Evolutionary conservation across 2,888 invertebrate genomes (phyloP).

Genomic region (Odontothrips loti): DNA sequence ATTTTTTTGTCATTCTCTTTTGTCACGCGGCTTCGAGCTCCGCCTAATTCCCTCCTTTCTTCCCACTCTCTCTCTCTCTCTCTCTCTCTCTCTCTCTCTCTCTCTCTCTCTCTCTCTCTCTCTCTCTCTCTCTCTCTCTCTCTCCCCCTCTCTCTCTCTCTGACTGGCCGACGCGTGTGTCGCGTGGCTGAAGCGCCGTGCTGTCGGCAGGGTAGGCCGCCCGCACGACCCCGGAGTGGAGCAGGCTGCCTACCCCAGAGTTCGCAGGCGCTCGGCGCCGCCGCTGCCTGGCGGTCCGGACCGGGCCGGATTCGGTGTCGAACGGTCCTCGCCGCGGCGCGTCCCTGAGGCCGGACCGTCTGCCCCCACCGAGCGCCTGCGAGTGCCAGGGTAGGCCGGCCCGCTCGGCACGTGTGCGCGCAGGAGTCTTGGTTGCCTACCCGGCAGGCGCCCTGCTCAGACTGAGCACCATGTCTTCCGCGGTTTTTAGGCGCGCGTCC

Average conservation of each 20-base stretch:
- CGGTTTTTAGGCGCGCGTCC: no score
- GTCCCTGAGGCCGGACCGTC: neutral
- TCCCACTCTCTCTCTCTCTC: neutral
- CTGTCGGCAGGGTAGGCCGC: neutral
- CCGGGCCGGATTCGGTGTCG: neutral
- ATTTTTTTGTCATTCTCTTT: no score
- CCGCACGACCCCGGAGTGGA: neutral
- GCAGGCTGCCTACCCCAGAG: neutral
- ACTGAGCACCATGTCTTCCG: no score
- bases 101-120: conserved; percentile 18
- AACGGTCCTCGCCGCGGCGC: neutral
- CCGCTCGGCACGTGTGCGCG: no score
- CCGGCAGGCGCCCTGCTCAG: no score
- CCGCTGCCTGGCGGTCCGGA: neutral
- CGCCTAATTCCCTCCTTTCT: neutral
- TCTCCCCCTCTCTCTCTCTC: no score
- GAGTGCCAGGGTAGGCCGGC: neutral
- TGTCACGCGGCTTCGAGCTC: neutral
- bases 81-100: neutral
- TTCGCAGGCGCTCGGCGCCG: neutral
- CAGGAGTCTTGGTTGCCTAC: no score
- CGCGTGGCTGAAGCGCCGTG: neutral
- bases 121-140: conserved; percentile 8
- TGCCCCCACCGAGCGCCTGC: no score
- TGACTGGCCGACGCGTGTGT: neutral